These are phyloP conservation scores for Drosophila ohnishii DNA, from an alignment of 1,140 invertebrate species.

Conservation along the genomic window DNA sequence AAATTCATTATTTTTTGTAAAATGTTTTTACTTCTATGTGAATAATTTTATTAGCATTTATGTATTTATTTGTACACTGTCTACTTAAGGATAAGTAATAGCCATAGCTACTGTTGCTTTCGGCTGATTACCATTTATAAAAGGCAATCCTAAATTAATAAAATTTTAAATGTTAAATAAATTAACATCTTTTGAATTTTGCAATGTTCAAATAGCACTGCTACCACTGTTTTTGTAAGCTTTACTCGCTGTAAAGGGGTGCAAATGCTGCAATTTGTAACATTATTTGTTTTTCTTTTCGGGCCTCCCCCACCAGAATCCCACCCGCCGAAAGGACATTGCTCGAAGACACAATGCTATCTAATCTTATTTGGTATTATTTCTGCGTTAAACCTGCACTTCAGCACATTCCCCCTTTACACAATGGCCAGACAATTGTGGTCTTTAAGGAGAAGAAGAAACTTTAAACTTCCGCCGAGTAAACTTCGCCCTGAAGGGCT, in stretches of 20 bases:
- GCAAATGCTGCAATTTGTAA: constrained; percentile 78
- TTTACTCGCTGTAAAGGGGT: constrained; percentile 61
- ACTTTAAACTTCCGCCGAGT: constrained; percentile 49
- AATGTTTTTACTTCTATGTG: too few relatives aligned
- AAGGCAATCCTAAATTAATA: not conserved
- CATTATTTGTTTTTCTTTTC: constrained; percentile 65
- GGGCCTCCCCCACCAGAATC: constrained; percentile 6
- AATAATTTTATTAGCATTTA: not conserved
- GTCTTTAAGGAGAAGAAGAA: constrained; percentile 43
- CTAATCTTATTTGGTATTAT: constrained; percentile 82
- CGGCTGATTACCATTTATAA: too few relatives aligned
- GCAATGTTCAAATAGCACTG: not conserved
- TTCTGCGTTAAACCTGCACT: constrained; percentile 77
- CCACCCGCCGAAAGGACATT: constrained; percentile 18
- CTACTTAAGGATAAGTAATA: too few relatives aligned
- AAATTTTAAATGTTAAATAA: not conserved
- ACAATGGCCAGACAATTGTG: constrained; percentile 32
- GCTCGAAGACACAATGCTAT: constrained; percentile 75
- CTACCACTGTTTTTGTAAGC: constrained; percentile 32
- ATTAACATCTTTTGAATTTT: not conserved
- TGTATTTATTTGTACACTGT: too few relatives aligned
- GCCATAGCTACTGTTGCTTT: too few relatives aligned
- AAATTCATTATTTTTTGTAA: not conserved
- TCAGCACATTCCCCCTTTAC: constrained; percentile 53
- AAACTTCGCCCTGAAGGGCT: constrained; percentile 27